Evolutionary conservation across 2,888 invertebrate species (phyloP).

Genomic region (Lypha dubia): DNA sequence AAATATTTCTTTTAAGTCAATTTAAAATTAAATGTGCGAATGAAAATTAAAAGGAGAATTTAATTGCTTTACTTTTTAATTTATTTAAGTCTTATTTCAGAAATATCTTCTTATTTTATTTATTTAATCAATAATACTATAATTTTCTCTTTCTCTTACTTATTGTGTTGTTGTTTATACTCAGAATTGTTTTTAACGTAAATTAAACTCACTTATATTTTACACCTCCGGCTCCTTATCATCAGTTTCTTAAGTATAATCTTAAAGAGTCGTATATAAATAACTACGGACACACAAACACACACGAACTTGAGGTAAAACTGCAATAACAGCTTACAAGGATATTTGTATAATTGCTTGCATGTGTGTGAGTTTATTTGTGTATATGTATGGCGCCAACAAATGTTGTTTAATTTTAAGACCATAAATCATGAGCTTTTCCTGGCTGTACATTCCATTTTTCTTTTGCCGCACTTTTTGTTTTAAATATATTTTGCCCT

Average conservation of each 20-base stretch:
- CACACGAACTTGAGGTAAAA: background rate
- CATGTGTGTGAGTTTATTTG: constrained; percentile 15
- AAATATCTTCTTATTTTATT: constrained; percentile 12
- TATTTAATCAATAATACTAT: constrained; percentile 50
- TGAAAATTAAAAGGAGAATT: background rate
- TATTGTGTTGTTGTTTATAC: constrained; percentile 23
- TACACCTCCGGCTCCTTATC: constrained; percentile 41
- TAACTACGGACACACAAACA: constrained; percentile 18
- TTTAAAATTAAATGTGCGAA: background rate
- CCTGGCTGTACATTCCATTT: constrained; percentile 73
- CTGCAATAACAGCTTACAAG: constrained; percentile 13
- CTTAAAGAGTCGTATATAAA: constrained; percentile 45
- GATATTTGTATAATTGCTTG: background rate
- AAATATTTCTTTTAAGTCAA: background rate
- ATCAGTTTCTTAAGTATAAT: constrained; percentile 36
- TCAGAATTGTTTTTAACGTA: constrained; percentile 26
- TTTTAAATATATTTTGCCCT: constrained; percentile 42
- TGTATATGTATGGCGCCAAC: constrained; percentile 59
- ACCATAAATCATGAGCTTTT: constrained; percentile 82
- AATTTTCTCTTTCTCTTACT: constrained; percentile 14
- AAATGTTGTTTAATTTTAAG: constrained; percentile 76
- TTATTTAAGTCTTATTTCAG: constrained; percentile 3
- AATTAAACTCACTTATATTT: constrained; percentile 50
- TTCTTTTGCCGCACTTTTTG: constrained; percentile 48
- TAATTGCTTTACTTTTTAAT: constrained; percentile 23